Conservation (phyloP, 1,140 invertebrate genomes). For the Pentalonia nigronervosa region DNA sequence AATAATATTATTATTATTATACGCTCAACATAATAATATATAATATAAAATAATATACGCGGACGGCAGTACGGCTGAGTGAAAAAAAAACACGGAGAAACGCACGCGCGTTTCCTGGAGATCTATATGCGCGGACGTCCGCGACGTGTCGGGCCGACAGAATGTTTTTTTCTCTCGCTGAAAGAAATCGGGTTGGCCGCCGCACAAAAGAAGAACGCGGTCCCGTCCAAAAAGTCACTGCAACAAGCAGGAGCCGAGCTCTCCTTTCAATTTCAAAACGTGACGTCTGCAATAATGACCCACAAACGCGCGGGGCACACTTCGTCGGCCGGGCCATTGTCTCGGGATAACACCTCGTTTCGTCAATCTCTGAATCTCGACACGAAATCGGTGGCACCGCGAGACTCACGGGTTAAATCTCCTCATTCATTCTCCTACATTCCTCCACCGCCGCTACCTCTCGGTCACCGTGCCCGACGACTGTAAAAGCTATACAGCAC, state of each 20-base stretch:
- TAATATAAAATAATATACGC: not conserved
- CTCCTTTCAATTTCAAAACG: slow-evolving; percentile 52
- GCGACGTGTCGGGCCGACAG: not conserved
- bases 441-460: not conserved
- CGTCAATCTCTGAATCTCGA: slow-evolving; percentile 42
- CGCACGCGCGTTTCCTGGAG: slow-evolving; percentile 11
- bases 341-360: slow-evolving; percentile 31
- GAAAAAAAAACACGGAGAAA: slow-evolving; percentile 31
- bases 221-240: slow-evolving; percentile 30
- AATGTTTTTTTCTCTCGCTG: not conserved
- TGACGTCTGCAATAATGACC: slow-evolving; percentile 54
- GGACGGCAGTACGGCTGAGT: no score
- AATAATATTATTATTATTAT: slow-evolving; percentile 6
- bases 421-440: not conserved
- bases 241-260: not conserved
- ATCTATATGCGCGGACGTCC: slow-evolving; percentile 14
- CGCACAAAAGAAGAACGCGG: slow-evolving; percentile 42
- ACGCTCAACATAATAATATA: not conserved
- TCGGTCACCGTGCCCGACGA: not conserved
- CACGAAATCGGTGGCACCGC: slow-evolving; percentile 22
- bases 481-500: not conserved
- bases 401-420: no score
- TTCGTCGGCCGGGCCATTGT: slow-evolving; percentile 27
- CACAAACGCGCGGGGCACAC: slow-evolving; percentile 41
- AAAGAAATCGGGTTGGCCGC: not conserved